Base-by-base conservation (phyloP, 1,140 invertebrate species). In the Paralvinella palmiformis region DNA sequence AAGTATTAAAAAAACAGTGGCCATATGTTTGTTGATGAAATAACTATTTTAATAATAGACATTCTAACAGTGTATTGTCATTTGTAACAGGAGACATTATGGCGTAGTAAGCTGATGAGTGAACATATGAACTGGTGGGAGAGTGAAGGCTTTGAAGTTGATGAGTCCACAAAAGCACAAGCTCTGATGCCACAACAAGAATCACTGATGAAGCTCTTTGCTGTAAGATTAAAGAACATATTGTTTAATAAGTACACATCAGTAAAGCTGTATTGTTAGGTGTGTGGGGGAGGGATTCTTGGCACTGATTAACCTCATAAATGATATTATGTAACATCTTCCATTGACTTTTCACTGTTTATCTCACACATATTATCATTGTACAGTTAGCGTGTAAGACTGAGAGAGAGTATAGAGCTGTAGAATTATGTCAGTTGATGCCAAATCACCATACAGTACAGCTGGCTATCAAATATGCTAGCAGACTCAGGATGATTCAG, bases 181-280 rank as follows among this genome's bases (percentile, higher is more conserved):
- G 59, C 68, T 13, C 53, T 64, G 44, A 52, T 62, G 33, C 41
- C 68, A 32, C 63, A 85, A 4, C 86, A 88, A 66, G 88, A 93
- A 76, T 85, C 87, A n/a, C 85, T 93, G 31, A 85, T 96, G 65
- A 93, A 92, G 81, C 77, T 95, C 24, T 95, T 97, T 84, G 91
- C 91, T 22, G 90, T 92, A 81, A 85, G 81, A 67, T 52, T 82
- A 36, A n/a, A n/a, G n/a, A n/a, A 62, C 33, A 2, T 6, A 17
- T 53, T 10, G 24, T 22, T 53, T 13, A n/a, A 44, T 44, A n/a
- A 13, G 10, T 44, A 44, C n/a, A 44, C 10, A 44, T 44, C n/a
- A 10, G n/a, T 27, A 31, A 31, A 31, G 3, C 15, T 27, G n/a
- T n/a, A n/a, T n/a, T n/a, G n/a, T 31, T 31, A 2, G 4, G 20